Conservation (phyloP, 2,888 invertebrate genomes). For the Parelbella ahira region DNA sequence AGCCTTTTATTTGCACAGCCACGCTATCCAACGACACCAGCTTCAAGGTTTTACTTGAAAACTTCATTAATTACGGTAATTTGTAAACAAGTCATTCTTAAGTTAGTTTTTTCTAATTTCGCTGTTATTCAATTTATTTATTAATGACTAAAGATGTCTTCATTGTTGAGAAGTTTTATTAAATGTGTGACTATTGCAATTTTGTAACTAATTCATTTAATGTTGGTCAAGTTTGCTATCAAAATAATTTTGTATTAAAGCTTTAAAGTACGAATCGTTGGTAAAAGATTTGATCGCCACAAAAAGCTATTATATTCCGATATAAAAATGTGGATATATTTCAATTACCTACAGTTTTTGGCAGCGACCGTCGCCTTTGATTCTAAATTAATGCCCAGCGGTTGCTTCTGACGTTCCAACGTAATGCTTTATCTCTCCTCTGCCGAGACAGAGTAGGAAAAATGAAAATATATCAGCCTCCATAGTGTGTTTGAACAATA, state of each 20-base stretch:
- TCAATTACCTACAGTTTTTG: conserved; percentile 21
- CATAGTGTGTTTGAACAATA: conserved; percentile 14
- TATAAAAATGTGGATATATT: too few relatives aligned
- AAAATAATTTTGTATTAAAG: too few relatives aligned
- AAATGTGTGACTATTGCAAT: too few relatives aligned
- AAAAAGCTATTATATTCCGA: too few relatives aligned
- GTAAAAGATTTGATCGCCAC: too few relatives aligned
- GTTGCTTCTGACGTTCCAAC: conserved; percentile 24
- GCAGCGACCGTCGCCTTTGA: conserved; percentile 11
- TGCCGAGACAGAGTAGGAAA: conserved; percentile 11
- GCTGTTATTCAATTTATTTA: too few relatives aligned
- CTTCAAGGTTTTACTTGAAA: conserved; percentile 10
- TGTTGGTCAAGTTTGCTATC: too few relatives aligned
- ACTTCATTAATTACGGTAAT: conserved; percentile 11
- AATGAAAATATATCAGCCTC: conserved; percentile 19
- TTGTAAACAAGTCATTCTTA: conserved; percentile 10
- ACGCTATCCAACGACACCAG: conserved; percentile 9
- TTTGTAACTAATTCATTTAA: too few relatives aligned
- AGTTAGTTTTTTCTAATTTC: too few relatives aligned
- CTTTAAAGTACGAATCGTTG: too few relatives aligned
- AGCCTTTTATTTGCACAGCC: conserved; percentile 12
- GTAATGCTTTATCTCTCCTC: conserved; percentile 23
- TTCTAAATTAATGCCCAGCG: conserved; percentile 20
- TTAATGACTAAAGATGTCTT: too few relatives aligned
- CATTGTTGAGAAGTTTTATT: too few relatives aligned